These are phyloP conservation scores for Sebastes vulpes DNA, from an alignment of 2,797 vertebrate species.

Conservation along the genomic window DNA sequence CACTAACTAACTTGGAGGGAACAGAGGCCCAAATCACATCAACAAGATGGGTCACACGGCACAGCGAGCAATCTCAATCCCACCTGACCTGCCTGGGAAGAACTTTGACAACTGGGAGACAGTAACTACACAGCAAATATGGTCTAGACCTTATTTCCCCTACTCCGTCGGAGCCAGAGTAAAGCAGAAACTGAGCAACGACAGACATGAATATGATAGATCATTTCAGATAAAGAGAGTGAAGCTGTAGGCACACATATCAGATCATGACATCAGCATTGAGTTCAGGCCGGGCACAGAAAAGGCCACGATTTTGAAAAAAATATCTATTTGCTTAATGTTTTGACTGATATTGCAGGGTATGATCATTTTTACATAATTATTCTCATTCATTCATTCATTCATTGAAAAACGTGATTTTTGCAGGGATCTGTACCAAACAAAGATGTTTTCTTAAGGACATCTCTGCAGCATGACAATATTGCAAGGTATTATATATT, in stretches of 20 bases:
- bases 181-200: background rate
- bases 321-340: too few species aligned
- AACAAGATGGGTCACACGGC: background rate
- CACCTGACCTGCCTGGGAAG: background rate
- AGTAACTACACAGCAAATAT: background rate
- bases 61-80: background rate
- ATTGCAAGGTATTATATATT: too few species aligned
- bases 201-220: background rate
- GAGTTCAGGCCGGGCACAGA: background rate
- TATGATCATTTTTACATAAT: too few species aligned
- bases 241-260: background rate
- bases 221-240: conserved; percentile 3
- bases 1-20: background rate
- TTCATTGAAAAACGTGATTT: too few species aligned
- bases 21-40: conserved; percentile 16
- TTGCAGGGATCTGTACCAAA: too few species aligned
- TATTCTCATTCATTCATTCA: too few species aligned
- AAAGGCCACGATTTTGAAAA: background rate
- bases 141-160: background rate
- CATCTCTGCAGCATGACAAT: too few species aligned
- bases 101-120: background rate
- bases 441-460: too few species aligned
- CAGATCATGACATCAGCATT: conserved; percentile 22
- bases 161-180: background rate
- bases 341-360: too few species aligned